These are phyloP conservation scores for Procambarus virginalis DNA, from an alignment of 1,140 invertebrate species.

Conservation along the genomic window DNA sequence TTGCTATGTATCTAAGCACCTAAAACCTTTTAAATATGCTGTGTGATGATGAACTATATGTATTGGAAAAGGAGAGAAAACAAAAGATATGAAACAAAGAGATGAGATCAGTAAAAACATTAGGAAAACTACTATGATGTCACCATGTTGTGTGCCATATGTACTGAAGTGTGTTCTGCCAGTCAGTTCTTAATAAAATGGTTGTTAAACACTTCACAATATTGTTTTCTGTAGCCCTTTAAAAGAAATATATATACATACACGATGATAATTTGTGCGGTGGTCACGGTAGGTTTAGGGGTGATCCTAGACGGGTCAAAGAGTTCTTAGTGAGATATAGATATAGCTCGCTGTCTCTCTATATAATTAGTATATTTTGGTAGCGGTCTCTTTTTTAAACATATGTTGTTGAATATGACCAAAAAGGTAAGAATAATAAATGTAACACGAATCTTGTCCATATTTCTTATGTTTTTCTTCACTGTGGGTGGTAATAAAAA, in stretches of 20 bases:
- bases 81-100: conserved; percentile 44
- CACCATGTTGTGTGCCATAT: conserved; percentile 64
- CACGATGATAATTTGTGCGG: too few relatives aligned
- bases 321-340: too few relatives aligned
- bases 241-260: background rate
- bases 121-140: conserved; percentile 62
- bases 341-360: too few relatives aligned
- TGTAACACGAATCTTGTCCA: too few relatives aligned
- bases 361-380: too few relatives aligned
- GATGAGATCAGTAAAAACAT: conserved; percentile 56
- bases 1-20: conserved; percentile 6
- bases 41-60: conserved; percentile 46
- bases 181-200: conserved; percentile 68
- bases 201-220: conserved; percentile 44
- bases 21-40: conserved; percentile 33
- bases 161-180: conserved; percentile 66
- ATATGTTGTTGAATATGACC: too few relatives aligned
- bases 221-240: background rate
- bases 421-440: too few relatives aligned
- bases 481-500: too few relatives aligned
- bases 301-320: too few relatives aligned
- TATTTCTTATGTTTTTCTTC: too few relatives aligned
- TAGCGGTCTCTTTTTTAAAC: too few relatives aligned
- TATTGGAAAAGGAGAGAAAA: conserved; percentile 31
- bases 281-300: too few relatives aligned